Evolutionary conservation across 2,113 vertebrate genomes (phyloP).

Genomic region (Salminus brasiliensis): DNA sequence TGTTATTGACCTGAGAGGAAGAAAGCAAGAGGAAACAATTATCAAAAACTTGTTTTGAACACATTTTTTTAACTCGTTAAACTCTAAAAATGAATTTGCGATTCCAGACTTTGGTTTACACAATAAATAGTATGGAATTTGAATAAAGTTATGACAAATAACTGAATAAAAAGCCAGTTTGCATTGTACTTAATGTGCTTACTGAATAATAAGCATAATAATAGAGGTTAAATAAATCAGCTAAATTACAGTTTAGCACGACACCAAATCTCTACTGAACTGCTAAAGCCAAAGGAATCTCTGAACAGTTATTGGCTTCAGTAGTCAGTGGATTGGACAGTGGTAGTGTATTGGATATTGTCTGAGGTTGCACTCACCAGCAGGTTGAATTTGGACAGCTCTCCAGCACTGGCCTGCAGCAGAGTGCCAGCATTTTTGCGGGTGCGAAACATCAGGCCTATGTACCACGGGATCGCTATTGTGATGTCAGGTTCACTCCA

Average conservation of each 20-base stretch:
- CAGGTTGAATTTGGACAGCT: slow-evolving; percentile 79
- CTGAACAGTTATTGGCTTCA: neutral
- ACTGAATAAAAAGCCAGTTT: neutral
- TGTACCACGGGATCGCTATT: slow-evolving; percentile 87
- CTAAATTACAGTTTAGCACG: neutral
- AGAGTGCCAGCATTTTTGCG: slow-evolving; percentile 77
- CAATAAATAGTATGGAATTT: no score
- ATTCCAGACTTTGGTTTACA: no score
- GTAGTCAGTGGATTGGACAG: no score
- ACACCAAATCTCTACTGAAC: neutral
- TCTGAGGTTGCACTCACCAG: slow-evolving; percentile 72
- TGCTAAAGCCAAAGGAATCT: neutral
- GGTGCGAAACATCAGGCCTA: slow-evolving; percentile 90
- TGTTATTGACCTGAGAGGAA: slow-evolving; percentile 75
- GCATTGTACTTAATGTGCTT: no score
- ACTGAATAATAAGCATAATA: no score
- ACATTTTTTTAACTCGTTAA: no score
- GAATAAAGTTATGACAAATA: neutral
- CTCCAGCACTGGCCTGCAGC: slow-evolving; percentile 81
- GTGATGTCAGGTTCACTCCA: slow-evolving; percentile 85
- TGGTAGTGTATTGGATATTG: neutral
- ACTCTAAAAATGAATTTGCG: no score
- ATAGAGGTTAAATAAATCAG: neutral
- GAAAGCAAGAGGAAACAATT: neutral
- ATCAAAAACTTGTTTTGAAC: no score